phyloP scores from a whole-genome alignment of 1,140 invertebrate genomes.

The Drosophila erecta region DNA sequence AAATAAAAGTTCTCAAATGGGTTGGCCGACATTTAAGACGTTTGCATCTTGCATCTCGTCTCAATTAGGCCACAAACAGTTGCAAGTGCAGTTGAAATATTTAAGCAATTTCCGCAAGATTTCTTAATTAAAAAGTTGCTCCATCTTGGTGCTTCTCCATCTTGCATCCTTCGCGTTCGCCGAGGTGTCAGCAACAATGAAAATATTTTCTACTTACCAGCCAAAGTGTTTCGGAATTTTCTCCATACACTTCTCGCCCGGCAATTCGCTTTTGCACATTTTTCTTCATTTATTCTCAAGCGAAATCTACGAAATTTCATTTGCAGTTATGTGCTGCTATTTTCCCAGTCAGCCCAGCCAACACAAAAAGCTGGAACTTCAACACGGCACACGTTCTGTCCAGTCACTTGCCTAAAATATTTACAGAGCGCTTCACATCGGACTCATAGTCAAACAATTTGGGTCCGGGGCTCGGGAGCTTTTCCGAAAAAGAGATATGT shows the following conservation, averaged over 20 bases:
- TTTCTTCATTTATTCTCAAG: constrained; percentile 80
- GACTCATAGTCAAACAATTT: constrained; percentile 77
- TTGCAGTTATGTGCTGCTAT: constrained; percentile 78
- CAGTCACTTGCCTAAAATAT: constrained; percentile 67
- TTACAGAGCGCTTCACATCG: constrained; percentile 75
- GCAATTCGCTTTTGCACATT: constrained; percentile 79
- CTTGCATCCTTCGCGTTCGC: constrained; percentile 20
- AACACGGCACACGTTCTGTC: constrained; percentile 41
- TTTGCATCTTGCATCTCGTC: constrained; percentile 30
- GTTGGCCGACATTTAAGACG: constrained; percentile 21
- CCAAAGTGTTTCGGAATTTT: constrained; percentile 53
- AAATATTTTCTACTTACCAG: constrained; percentile 74
- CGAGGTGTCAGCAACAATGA: constrained; percentile 82
- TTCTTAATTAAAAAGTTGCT: constrained; percentile 81
- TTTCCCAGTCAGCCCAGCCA: constrained; percentile 54
- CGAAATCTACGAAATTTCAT: constrained; percentile 80
- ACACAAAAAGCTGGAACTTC: constrained; percentile 26
- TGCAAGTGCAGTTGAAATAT: constrained; percentile 73
- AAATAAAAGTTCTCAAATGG: constrained; percentile 56
- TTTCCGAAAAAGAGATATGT: constrained; percentile 44
- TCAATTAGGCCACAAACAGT: constrained; percentile 72
- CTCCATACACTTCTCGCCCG: constrained; percentile 20
- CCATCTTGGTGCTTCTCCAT: constrained; percentile 10
- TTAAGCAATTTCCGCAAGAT: constrained; percentile 77
- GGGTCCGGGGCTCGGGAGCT: constrained; percentile 14